Evolutionary conservation across 2,797 vertebrate species (phyloP).

Genomic region (Paratrypauchen microcephalus): DNA sequence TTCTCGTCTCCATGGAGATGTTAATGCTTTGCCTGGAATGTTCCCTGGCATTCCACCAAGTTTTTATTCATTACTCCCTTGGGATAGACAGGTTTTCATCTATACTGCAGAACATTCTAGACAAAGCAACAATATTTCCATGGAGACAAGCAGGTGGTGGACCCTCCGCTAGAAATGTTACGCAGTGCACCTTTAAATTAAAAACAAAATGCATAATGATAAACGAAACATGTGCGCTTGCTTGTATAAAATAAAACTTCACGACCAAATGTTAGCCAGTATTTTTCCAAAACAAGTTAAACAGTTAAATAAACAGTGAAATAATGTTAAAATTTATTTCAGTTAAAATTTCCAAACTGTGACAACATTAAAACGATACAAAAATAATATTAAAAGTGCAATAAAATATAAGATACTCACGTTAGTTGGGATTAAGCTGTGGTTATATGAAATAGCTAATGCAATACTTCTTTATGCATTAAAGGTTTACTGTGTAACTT

Average conservation of each 20-base stretch:
- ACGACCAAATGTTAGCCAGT: conserved; percentile 41
- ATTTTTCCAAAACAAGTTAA: conserved; percentile 27
- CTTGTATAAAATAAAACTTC: conserved; percentile 28
- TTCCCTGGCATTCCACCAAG: no score
- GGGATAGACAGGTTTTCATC: no score
- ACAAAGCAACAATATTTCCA: no score
- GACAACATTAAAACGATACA: conserved; percentile 42
- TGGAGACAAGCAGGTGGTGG: no score
- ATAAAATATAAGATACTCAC: conserved; percentile 13
- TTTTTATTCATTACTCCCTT: no score
- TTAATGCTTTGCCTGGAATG: no score
- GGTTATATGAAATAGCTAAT: neutral
- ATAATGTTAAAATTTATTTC: conserved; percentile 32
- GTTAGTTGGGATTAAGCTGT: conserved; percentile 5
- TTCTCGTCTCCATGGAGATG: no score
- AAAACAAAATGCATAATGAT: conserved; percentile 31
- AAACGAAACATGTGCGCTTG: conserved; percentile 23
- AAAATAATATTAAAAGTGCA: conserved; percentile 56
- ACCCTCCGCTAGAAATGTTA: no score
- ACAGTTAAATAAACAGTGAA: no score
- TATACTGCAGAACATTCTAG: no score
- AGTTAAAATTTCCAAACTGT: conserved; percentile 32
- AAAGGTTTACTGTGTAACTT: no score
- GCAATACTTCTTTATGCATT: neutral
- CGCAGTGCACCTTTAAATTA: neutral